Conservation (phyloP, 2,888 invertebrate species). For the Eurytoma adleriae region DNA sequence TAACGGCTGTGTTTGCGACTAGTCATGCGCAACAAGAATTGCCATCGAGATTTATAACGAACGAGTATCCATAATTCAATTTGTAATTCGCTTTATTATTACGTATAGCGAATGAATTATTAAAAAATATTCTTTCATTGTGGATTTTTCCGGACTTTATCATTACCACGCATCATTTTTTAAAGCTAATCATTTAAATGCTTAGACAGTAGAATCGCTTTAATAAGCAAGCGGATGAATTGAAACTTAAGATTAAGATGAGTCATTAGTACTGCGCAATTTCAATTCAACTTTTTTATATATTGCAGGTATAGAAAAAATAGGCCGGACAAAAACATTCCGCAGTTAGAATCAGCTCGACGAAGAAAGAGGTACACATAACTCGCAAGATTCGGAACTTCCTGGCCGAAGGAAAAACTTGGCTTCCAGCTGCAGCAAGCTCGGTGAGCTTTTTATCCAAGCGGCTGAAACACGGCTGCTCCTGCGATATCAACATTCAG, state of each 20-base stretch:
- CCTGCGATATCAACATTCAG: slow-evolving; percentile 45
- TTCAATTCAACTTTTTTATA: background rate
- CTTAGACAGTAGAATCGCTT: slow-evolving; percentile 25
- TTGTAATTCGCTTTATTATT: slow-evolving; percentile 36
- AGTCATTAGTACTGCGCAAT: slow-evolving; percentile 6
- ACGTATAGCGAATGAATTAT: slow-evolving; percentile 16
- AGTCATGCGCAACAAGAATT: slow-evolving; percentile 9
- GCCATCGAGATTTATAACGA: slow-evolving; percentile 44
- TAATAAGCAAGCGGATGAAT: slow-evolving; percentile 6
- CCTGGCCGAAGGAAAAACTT: slow-evolving; percentile 19
- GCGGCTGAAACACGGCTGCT: background rate
- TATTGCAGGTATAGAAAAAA: background rate
- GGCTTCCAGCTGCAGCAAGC: background rate
- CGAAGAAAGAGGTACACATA: background rate
- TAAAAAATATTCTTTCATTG: slow-evolving; percentile 17
- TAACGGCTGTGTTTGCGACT: slow-evolving; percentile 31
- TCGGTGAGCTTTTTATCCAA: too few relatives aligned
- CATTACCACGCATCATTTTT: slow-evolving; percentile 15
- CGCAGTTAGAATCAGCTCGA: slow-evolving; percentile 2
- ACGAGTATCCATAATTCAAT: slow-evolving; percentile 31
- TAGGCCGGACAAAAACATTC: background rate
- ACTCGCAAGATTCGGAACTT: background rate
- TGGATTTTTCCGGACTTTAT: slow-evolving; percentile 17
- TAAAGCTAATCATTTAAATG: slow-evolving; percentile 7
- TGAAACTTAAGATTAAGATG: background rate